phyloP scores from a whole-genome alignment of 2,888 invertebrate species.

The Pheosia tremula region DNA sequence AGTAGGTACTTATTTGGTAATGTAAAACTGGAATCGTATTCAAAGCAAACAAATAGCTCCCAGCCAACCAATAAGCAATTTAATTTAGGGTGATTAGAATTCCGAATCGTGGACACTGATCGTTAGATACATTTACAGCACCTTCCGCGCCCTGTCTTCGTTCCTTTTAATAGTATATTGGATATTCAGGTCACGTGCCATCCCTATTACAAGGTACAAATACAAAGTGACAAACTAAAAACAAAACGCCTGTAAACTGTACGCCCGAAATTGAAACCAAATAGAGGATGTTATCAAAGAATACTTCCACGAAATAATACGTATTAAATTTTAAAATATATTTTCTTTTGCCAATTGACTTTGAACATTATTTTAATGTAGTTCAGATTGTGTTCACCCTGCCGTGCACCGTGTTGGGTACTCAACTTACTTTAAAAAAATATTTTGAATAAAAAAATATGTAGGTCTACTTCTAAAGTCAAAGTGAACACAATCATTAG shows the following conservation, averaged over 20 bases:
- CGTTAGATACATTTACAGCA: conserved; percentile 27
- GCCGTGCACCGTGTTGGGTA: too few relatives aligned
- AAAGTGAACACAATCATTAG: neutral
- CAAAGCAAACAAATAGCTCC: neutral
- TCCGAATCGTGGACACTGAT: conserved; percentile 14
- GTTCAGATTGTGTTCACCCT: too few relatives aligned
- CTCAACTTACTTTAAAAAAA: too few relatives aligned
- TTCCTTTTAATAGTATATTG: conserved; percentile 51
- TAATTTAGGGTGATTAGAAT: conserved; percentile 15
- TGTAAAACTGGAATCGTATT: neutral
- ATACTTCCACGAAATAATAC: conserved; percentile 33
- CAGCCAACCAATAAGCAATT: conserved; percentile 19
- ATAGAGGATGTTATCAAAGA: conserved; percentile 48
- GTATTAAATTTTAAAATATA: conserved; percentile 17
- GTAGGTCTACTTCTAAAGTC: conserved; percentile 3
- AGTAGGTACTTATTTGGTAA: neutral
- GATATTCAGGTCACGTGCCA: conserved; percentile 63
- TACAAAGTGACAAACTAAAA: conserved; percentile 71
- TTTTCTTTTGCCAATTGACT: conserved; percentile 8
- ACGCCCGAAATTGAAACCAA: conserved; percentile 59
- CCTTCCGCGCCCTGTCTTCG: conserved; percentile 30
- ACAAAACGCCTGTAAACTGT: conserved; percentile 59
- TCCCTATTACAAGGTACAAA: conserved; percentile 73
- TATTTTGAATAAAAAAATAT: conserved; percentile 7
- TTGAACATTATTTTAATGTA: neutral